phyloP scores from a whole-genome alignment of 2,113 vertebrate genomes.

The Pithys albifrons region DNA sequence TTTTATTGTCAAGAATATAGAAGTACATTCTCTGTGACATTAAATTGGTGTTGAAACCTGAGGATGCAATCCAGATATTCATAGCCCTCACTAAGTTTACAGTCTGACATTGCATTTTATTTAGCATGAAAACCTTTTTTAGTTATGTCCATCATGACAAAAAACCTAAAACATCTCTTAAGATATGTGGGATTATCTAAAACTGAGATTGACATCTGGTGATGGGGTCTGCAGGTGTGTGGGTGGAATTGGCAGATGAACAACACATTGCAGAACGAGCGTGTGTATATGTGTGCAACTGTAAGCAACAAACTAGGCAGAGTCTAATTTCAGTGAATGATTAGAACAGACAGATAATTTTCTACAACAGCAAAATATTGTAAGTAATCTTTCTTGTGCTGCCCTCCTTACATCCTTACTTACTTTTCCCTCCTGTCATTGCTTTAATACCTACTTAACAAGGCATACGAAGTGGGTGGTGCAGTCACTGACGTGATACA shows the following conservation, averaged over 20 bases:
- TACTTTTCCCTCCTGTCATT: rapidly evolving
- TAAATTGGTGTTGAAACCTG: neutral
- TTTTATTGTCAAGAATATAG: neutral
- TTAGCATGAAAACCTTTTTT: neutral
- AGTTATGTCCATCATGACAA: neutral
- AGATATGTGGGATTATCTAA: neutral
- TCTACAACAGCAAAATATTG: neutral
- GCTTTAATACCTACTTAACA: neutral
- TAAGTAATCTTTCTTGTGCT: neutral
- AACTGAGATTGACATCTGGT: neutral
- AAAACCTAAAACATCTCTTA: neutral
- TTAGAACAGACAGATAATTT: neutral
- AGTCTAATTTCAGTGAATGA: neutral
- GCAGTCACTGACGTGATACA: neutral
- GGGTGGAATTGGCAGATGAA: neutral
- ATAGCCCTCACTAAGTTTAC: neutral
- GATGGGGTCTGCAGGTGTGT: neutral
- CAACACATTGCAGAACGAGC: neutral
- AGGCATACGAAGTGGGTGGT: rapidly evolving
- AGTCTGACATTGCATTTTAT: neutral
- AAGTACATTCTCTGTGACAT: neutral
- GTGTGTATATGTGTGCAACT: neutral
- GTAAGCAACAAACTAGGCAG: neutral
- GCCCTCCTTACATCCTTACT: neutral
- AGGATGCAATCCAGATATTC: neutral